Evolutionary conservation across 2,888 invertebrate genomes (phyloP), one percentile per base, ranked within the genome.

Genomic region (Bugulina stolonifera): DNA sequence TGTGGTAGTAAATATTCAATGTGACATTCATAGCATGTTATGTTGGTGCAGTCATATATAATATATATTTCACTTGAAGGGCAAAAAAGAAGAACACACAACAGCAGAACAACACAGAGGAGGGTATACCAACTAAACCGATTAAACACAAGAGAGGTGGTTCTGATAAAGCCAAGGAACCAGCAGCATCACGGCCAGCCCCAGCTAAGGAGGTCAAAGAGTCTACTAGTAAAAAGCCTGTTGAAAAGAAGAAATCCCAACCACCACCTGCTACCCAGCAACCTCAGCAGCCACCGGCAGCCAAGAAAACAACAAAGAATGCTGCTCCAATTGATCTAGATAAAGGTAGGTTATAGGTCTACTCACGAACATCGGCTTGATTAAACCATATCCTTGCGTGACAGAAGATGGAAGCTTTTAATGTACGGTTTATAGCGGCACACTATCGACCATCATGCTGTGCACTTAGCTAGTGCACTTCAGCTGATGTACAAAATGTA

Each of bases 261-360:
- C 64, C 27, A 25, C 64, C 27, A 32, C 55, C 22, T 55, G 64
- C 34, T 43, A 18, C 43, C 18, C 5, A 5, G 29, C 5, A 25
- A 64, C 3, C 3, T 10, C 22, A 22, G 5, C 27, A 64, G 32
- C 34, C 64, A 34, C n/a, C n/a, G n/a, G 5, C 27, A 64, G 29
- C 5, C 10, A 64, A 64, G 27, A 64, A 64, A 27, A 14, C 64
- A 2, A 5, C 2, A 10, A 64, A 32, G 22, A 64, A 64, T 10
- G 43, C 18, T 43, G 3, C 29, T 27, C 27, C 27, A 32, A 27
- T 70, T 5, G 70, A 70, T 32, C 25, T 70, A 43, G 70, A 70
- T 54, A 70, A 70, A 70, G 70, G 70, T 70, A 10, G 5, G 43
- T 43, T n/a, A n/a, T n/a, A n/a, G n/a, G n/a, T n/a, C n/a, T n/a